These are phyloP conservation scores for Microcebus jonahi DNA, from an alignment of 2,113 vertebrate genomes.

Conservation along the genomic window DNA sequence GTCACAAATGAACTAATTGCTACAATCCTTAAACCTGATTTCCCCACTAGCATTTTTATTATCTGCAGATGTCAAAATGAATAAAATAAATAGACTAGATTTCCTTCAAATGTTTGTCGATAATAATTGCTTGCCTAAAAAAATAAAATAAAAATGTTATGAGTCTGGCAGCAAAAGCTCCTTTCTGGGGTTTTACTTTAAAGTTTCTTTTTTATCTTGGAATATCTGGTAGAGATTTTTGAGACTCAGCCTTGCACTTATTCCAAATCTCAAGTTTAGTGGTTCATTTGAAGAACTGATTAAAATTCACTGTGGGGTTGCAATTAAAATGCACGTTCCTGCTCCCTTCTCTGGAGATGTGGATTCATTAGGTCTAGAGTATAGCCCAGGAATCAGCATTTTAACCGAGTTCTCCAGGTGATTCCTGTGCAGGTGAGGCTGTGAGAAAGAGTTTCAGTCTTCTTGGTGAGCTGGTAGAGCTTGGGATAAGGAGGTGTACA, in stretches of 20 bases:
- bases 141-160: background rate
- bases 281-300: background rate
- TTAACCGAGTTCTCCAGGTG: background rate
- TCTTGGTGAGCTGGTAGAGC: background rate
- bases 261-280: background rate
- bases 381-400: background rate
- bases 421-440: background rate
- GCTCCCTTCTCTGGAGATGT: background rate
- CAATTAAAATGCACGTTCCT: background rate
- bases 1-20: constrained; percentile 69
- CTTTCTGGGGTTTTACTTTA: background rate
- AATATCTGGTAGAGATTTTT: background rate
- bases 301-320: background rate
- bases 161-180: background rate
- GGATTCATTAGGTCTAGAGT: background rate
- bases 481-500: background rate
- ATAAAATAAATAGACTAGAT: constrained; percentile 52
- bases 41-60: constrained; percentile 51
- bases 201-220: background rate
- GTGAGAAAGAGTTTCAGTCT: background rate
- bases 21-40: constrained; percentile 50
- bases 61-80: constrained; percentile 64
- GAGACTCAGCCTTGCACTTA: background rate
- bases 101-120: constrained; percentile 22
- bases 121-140: constrained; percentile 10